Percentiles rank a stretch among this genome's conserved stretches.
These are phyloP conservation scores for Acrobasis suavella DNA, from an alignment of 2,888 invertebrate species.

Conservation along the genomic window DNA sequence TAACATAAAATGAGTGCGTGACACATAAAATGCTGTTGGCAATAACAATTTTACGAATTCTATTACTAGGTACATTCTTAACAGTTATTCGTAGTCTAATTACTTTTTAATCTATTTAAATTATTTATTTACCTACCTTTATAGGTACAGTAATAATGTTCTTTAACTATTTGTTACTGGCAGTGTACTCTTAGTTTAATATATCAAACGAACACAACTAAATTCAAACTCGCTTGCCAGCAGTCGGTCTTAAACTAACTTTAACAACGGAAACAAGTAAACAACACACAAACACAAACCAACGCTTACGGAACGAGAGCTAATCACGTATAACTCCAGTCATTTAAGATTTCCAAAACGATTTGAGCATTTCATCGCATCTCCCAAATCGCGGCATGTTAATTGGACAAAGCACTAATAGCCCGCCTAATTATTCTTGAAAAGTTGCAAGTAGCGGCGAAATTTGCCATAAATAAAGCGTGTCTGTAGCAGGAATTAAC, in stretches of 20 bases:
- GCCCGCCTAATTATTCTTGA: constrained; percentile 42
- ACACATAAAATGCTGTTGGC: neutral
- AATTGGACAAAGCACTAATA: constrained; percentile 34
- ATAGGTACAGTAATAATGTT: neutral
- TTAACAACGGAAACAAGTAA: constrained; percentile 12
- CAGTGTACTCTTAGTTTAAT: constrained; percentile 3
- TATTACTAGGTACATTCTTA: neutral
- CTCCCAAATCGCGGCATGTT: constrained; percentile 31
- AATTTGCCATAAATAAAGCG: constrained; percentile 44
- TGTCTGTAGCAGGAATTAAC: constrained; percentile 48
- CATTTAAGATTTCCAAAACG: constrained; percentile 4
- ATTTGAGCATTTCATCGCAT: constrained; percentile 5
- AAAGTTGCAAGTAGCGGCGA: constrained; percentile 37
- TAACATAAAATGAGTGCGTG: neutral
- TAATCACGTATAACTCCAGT: constrained; percentile 9
- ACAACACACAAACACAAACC: constrained; percentile 13
- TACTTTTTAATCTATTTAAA: neutral
- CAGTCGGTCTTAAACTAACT: constrained; percentile 9
- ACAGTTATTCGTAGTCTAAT: neutral
- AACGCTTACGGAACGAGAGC: neutral
- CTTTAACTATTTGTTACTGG: neutral
- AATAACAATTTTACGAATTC: neutral
- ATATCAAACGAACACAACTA: constrained; percentile 7
- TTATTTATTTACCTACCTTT: neutral
- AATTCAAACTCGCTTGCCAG: neutral